A percentile compares a stretch with the other conserved stretches of the same genome.
phyloP scores from a whole-genome alignment of 23 tunicate genomes.

The Corella eumyota region DNA sequence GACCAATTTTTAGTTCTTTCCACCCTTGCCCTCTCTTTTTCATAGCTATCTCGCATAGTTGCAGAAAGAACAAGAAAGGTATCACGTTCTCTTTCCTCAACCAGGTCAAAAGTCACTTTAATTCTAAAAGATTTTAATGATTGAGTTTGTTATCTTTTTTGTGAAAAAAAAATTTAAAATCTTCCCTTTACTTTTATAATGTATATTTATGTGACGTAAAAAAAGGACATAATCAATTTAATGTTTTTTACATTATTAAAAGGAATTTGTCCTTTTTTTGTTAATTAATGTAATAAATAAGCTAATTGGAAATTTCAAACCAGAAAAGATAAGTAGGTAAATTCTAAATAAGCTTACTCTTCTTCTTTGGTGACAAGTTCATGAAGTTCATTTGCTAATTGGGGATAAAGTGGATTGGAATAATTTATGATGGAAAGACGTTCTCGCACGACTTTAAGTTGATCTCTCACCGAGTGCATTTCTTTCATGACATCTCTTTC shows the following conservation, averaged over 20 bases:
- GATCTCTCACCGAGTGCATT: constrained; percentile 33
- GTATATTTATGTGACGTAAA: background rate
- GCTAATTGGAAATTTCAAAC: too few relatives aligned
- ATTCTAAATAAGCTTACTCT: constrained; percentile 40
- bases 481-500: constrained; percentile 56
- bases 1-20: constrained; percentile 89
- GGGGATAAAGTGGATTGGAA: constrained; percentile 78
- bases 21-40: constrained; percentile 79
- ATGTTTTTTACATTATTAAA: background rate
- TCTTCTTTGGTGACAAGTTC: constrained; percentile 67
- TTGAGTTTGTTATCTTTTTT: too few relatives aligned
- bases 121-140: constrained; percentile 7
- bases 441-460: constrained; percentile 63
- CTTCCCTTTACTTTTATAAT: background rate
- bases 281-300: background rate
- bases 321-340: too few relatives aligned
- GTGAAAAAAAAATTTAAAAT: background rate
- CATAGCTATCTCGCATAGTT: constrained; percentile 82
- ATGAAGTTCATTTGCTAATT: constrained; percentile 77
- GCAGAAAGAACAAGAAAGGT: constrained; percentile 38
- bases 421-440: constrained; percentile 64
- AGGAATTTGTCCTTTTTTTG: background rate
- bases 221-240: background rate
- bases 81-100: constrained; percentile 71
- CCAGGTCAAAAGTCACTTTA: constrained; percentile 30